A percentile compares a stretch with the other conserved stretches of the same genome.
Evolutionary conservation across 2,113 vertebrate genomes (phyloP).

Genomic region (Grantiella picta): DNA sequence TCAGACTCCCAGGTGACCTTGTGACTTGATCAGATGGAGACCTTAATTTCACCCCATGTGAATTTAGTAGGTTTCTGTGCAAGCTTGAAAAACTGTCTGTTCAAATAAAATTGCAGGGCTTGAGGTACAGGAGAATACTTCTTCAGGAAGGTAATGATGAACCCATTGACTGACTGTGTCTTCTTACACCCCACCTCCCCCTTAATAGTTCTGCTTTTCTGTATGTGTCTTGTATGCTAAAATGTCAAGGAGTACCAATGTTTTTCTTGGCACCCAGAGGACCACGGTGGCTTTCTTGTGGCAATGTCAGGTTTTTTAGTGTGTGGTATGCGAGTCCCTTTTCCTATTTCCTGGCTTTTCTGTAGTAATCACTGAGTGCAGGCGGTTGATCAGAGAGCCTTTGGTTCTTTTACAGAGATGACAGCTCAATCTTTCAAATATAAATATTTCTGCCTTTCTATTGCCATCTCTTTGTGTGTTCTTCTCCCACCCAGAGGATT

Average conservation of each 20-base stretch:
- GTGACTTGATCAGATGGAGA: neutral
- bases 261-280: neutral
- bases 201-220: neutral
- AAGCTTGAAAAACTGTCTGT: neutral
- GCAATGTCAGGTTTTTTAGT: neutral
- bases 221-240: neutral
- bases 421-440: neutral
- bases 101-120: neutral
- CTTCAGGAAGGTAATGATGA: neutral
- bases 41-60: neutral
- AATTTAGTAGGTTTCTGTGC: neutral
- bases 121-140: neutral
- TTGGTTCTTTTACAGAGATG: neutral
- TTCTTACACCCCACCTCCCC: neutral
- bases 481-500: neutral
- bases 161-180: neutral
- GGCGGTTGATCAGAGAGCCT: neutral
- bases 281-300: neutral
- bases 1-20: neutral
- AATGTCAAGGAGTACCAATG: neutral
- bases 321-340: neutral
- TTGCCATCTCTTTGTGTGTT: neutral
- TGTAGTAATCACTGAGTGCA: neutral
- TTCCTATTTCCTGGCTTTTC: neutral
- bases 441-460: neutral